Evolutionary conservation across 2,113 vertebrate species (phyloP).

Genomic region (Vulpes ferrilata): DNA sequence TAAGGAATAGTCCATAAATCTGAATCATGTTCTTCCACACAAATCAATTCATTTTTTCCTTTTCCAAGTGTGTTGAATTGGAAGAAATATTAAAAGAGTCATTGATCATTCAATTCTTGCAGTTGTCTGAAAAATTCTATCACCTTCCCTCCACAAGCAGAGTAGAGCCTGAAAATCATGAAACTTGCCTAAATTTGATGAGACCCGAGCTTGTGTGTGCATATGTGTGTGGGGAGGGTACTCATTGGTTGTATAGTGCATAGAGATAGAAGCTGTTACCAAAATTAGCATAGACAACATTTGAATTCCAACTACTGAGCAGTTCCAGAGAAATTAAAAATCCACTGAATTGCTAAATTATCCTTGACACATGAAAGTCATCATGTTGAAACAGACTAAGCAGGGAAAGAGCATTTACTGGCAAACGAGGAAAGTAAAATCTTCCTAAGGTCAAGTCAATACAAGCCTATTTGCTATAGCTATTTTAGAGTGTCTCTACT

Average conservation of each 20-base stretch:
- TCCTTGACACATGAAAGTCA: neutral
- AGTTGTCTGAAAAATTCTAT: neutral
- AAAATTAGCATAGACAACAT: neutral
- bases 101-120: neutral
- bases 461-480: neutral
- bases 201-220: neutral
- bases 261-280: neutral
- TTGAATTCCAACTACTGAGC: slow-evolving; percentile 12
- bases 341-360: slow-evolving; percentile 41
- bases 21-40: neutral
- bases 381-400: neutral
- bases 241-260: neutral
- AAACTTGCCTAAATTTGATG: neutral
- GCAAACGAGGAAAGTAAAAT: neutral
- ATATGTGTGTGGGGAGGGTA: neutral
- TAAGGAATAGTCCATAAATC: slow-evolving; percentile 34
- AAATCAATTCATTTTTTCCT: slow-evolving; percentile 32
- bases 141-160: neutral
- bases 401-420: neutral
- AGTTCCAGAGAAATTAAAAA: neutral
- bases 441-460: neutral
- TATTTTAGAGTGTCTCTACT: neutral
- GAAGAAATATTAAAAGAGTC: slow-evolving; percentile 52
- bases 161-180: neutral
- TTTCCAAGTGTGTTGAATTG: neutral